phyloP scores from a whole-genome alignment of 2,113 vertebrate species.

The Podiceps cristatus region DNA sequence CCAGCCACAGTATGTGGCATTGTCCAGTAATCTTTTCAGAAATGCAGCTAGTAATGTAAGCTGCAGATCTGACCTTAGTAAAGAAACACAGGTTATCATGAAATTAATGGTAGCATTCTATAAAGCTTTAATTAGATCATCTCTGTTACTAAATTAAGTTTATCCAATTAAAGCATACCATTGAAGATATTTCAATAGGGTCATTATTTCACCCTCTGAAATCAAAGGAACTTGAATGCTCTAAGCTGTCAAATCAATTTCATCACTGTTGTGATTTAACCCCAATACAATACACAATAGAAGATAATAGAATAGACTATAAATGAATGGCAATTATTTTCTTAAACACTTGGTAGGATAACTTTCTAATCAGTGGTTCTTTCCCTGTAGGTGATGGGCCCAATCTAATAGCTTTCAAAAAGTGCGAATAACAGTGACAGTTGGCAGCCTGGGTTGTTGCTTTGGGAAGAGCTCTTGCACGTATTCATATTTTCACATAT shows the following conservation, averaged over 20 bases:
- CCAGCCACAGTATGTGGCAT: not conserved
- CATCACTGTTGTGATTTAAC: not conserved
- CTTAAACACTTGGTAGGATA: not conserved
- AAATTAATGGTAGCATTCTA: not conserved
- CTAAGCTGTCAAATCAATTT: not conserved
- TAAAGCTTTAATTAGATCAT: not conserved
- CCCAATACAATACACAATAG: not conserved
- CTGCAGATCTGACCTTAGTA: not conserved
- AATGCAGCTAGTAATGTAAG: not conserved
- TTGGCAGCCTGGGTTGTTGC: not conserved
- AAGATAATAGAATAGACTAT: not conserved
- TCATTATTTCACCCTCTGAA: not conserved
- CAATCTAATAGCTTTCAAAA: not conserved
- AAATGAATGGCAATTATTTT: not conserved
- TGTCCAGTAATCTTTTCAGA: not conserved
- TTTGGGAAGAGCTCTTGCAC: not conserved
- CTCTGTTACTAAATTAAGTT: not conserved
- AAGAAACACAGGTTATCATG: not conserved
- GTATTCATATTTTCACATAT: not conserved
- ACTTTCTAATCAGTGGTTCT: not conserved
- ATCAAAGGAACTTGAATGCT: not conserved
- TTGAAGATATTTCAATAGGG: not conserved
- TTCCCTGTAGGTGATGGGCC: not conserved
- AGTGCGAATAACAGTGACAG: not conserved
- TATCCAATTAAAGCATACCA: not conserved